Evolutionary conservation across 2,797 vertebrate genomes (phyloP).

Genomic region (Malacoctenus gilli): DNA sequence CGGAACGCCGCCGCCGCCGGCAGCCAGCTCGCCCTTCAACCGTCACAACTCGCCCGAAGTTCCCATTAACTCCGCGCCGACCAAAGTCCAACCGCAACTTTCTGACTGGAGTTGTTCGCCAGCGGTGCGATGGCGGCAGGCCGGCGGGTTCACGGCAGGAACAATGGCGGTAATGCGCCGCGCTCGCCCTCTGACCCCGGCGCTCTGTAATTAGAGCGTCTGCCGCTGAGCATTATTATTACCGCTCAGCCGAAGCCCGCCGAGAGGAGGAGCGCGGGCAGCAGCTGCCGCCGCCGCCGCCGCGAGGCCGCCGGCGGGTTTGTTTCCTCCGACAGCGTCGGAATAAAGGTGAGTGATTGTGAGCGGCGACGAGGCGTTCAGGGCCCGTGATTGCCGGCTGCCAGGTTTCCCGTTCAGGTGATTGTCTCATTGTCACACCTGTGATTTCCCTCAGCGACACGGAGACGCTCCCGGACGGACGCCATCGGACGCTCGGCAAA

Average conservation of each 20-base stretch:
- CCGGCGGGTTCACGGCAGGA: slow-evolving; percentile 42
- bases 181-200: slow-evolving; percentile 56
- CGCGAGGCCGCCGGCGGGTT: no score
- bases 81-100: slow-evolving; percentile 57
- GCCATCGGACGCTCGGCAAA: no score
- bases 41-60: slow-evolving; percentile 56
- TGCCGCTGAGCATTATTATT: slow-evolving; percentile 52
- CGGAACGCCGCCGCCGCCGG: slow-evolving; percentile 67
- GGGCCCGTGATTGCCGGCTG: slow-evolving; percentile 41
- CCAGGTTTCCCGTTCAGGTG: slow-evolving; percentile 22
- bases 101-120: slow-evolving; percentile 47
- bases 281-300: no score
- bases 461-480: slow-evolving; percentile 2
- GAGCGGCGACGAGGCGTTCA: slow-evolving; percentile 16
- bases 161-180: slow-evolving; percentile 70
- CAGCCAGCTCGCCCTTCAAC: slow-evolving; percentile 36
- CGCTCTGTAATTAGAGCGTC: slow-evolving; percentile 57
- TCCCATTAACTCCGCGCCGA: slow-evolving; percentile 64
- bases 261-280: no score
- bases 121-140: slow-evolving; percentile 49
- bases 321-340: no score
- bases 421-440: slow-evolving; percentile 55
- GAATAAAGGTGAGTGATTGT: slow-evolving; percentile 40
- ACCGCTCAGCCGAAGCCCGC: slow-evolving; percentile 25
- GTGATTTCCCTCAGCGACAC: slow-evolving; percentile 14